Conservation (phyloP, 1,140 invertebrate genomes). For the Cydia fagiglandana region DNA sequence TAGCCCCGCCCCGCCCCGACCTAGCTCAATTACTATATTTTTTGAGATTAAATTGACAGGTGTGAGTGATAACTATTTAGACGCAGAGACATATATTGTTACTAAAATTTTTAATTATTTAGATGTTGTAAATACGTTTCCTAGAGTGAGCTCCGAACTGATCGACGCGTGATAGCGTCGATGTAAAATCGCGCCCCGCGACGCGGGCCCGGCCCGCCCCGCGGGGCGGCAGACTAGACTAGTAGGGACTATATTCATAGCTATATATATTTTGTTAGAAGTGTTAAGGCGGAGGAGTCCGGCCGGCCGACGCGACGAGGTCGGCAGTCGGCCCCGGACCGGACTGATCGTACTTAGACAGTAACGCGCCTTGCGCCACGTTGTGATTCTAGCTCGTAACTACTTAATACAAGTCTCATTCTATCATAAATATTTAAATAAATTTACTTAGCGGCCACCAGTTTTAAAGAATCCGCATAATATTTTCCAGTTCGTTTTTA, state of each 20-base stretch:
- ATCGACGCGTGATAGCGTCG: conserved; percentile 28
- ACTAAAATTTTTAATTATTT: conserved; percentile 15
- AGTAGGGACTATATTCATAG: neutral
- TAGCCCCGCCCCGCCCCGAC: conserved; percentile 10
- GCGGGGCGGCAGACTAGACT: neutral
- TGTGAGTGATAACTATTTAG: conserved; percentile 41
- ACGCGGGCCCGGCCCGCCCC: neutral
- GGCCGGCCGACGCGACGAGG: neutral
- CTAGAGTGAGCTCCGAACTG: conserved; percentile 7
- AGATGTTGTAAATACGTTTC: conserved; percentile 25
- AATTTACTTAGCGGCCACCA: neutral
- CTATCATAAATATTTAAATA: neutral
- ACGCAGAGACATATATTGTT: conserved; percentile 33
- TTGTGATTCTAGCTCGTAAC: conserved; percentile 28
- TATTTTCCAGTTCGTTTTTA: neutral
- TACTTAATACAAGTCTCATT: conserved; percentile 15
- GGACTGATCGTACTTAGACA: conserved; percentile 2
- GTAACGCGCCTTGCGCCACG: conserved; percentile 21
- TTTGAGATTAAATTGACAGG: conserved; percentile 38
- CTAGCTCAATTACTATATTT: conserved; percentile 30
- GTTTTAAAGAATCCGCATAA: neutral
- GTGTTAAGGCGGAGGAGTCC: neutral
- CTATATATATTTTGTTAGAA: conserved; percentile 26
- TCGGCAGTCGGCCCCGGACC: neutral
- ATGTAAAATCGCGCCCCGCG: conserved; percentile 1